Percentiles rank a stretch among this genome's conserved stretches.
phyloP scores from a whole-genome alignment of 1,140 invertebrate genomes.

The Philopotamus ludificatus region DNA sequence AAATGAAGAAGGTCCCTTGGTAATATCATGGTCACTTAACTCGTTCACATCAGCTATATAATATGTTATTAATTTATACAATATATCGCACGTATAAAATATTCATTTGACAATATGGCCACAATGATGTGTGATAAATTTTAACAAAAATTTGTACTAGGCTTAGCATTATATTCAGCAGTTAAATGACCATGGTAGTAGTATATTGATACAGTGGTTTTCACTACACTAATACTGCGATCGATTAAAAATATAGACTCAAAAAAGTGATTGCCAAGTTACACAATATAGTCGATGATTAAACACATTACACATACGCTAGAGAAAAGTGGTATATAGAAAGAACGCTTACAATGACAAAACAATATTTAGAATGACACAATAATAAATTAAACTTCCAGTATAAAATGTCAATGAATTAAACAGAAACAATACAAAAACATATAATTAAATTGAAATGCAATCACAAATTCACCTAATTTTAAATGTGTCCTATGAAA shows the following conservation, averaged over 20 bases:
- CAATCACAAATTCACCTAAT: no score
- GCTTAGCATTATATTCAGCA: not conserved
- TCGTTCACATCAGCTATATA: conserved; percentile 4
- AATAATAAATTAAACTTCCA: conserved; percentile 22
- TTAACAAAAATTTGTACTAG: not conserved
- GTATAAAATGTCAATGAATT: no score
- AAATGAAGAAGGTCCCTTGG: conserved; percentile 42
- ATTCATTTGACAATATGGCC: not conserved
- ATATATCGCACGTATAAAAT: not conserved
- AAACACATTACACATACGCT: conserved; percentile 41
- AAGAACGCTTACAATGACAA: conserved; percentile 36
- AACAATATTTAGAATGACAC: conserved; percentile 31
- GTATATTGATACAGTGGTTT: conserved; percentile 31
- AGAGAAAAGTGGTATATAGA: conserved; percentile 39
- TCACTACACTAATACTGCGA: conserved; percentile 38
- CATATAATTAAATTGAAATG: no score
- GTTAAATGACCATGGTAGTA: conserved; percentile 42
- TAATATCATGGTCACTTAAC: conserved; percentile 42
- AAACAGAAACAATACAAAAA: no score
- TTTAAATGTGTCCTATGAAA: conserved; percentile 2
- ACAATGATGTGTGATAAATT: conserved; percentile 2
- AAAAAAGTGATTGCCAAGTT: conserved; percentile 40
- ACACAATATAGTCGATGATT: conserved; percentile 41
- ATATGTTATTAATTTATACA: not conserved
- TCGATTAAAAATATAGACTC: conserved; percentile 40